Evolutionary conservation across 2,888 invertebrate genomes (phyloP), one percentile per base, ranked within the genome.

Genomic region (Xestoiulus laeticollis): DNA sequence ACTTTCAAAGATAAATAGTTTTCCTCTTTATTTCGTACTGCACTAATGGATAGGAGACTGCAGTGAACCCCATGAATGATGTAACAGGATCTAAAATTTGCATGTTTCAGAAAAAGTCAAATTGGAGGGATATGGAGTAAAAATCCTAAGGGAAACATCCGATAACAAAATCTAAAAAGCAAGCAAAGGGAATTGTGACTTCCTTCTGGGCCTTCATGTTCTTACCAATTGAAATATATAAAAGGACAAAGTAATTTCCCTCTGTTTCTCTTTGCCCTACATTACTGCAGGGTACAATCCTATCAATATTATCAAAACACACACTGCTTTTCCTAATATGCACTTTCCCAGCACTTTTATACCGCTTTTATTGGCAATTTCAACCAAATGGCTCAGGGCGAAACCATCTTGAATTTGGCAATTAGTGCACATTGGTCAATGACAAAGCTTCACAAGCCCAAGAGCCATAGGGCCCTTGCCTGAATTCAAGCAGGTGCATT

Each of bases 111-210:
- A 78, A 78, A 78, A 78, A 78, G 30, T 78, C 78, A 78, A 78
- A 78, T 78, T 78, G 78, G 30, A 78, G 26, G 78, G 78, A 78
- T 78, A 32, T 16, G 78, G 30, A 78, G 78, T 78, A 78, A 26
- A 78, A 78, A 26, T 78, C 78, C 78, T 30, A 14, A 78, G 78
- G 78, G 78, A 78, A 78, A 32, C 78, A 30, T 32, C 30, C 78
- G 78, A 78, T 78, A 78, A 78, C 78, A 78, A 78, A 78, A 78
- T 78, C 78, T 78, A 78, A 78, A 48, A 78, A 78, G 78, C 78
- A 78, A 78, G 78, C 78, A 78, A 78, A 78, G 30, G 78, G 78
- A 78, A 78, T 78, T 78, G 78, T 78, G 78, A 78, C 78, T 78
- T 78, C 78, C 78, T 78, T 32, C 30, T 32, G 78, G 78, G 78